Evolutionary conservation across 2,113 vertebrate species (phyloP).

Genomic region (Desmodus rotundus): DNA sequence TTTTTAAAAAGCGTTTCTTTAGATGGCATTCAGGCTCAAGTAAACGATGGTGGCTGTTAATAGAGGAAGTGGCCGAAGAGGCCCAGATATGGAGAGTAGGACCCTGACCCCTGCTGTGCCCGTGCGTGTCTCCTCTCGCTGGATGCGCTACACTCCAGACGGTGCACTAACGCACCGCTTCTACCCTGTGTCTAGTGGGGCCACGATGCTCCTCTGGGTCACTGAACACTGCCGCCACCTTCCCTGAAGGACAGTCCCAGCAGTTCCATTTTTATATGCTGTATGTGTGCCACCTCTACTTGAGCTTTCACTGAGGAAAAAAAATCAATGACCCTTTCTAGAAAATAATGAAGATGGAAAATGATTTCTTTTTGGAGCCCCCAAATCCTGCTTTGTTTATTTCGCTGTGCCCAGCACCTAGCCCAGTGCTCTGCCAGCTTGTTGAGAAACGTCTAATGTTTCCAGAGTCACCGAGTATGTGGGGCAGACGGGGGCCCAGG

Average conservation of each 20-base stretch:
- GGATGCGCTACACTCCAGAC: neutral
- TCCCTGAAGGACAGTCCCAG: neutral
- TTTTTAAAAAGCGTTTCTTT: neutral
- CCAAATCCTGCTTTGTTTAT: neutral
- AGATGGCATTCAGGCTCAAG: neutral
- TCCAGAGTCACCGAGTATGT: neutral
- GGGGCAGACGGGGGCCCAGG: neutral
- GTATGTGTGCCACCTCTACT: no score
- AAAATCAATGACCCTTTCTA: neutral
- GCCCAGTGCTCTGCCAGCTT: rapidly evolving
- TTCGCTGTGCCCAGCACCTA: neutral
- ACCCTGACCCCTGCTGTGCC: neutral
- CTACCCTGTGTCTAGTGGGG: rapidly evolving
- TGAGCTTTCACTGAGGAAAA: neutral
- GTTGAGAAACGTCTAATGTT: neutral
- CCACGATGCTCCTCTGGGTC: no score
- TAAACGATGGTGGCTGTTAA: neutral
- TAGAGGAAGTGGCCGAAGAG: neutral
- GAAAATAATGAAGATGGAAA: neutral
- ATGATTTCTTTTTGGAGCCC: neutral
- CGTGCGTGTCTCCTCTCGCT: neutral
- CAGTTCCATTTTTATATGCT: neutral
- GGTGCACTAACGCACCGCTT: rapidly evolving
- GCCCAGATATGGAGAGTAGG: rapidly evolving
- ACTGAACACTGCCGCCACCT: rapidly evolving